Evolutionary conservation across 2,888 invertebrate genomes (phyloP).

Genomic region (Drosophila setosimentum): DNA sequence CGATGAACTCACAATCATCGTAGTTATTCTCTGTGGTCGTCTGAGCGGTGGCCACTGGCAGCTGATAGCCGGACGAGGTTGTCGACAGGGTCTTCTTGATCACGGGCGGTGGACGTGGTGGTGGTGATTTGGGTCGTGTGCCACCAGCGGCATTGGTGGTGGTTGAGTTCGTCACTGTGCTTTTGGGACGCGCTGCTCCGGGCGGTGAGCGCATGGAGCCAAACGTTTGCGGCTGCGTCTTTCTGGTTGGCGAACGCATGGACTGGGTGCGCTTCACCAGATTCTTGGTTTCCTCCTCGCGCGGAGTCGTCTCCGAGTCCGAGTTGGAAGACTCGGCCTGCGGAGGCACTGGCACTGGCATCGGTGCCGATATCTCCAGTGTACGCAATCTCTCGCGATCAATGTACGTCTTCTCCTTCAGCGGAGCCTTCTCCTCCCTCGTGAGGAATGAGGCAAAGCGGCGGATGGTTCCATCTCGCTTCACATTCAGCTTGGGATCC

Average conservation of each 20-base stretch:
- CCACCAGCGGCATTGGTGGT: slow-evolving; percentile 2
- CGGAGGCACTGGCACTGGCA: slow-evolving; percentile 85
- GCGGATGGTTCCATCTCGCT: slow-evolving; percentile 89
- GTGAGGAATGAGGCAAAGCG: slow-evolving; percentile 92
- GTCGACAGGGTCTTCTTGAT: slow-evolving; percentile 85
- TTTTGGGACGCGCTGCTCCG: slow-evolving; percentile 89
- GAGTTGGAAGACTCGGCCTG: slow-evolving; percentile 86
- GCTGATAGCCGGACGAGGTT: slow-evolving; percentile 87
- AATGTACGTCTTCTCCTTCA: slow-evolving; percentile 88
- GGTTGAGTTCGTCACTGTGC: slow-evolving; percentile 86
- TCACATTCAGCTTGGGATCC: slow-evolving; percentile 85
- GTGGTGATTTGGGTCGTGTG: slow-evolving; percentile 90
- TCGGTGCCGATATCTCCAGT: slow-evolving; percentile 93
- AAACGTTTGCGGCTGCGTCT: slow-evolving; percentile 90
- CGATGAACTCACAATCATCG: slow-evolving; percentile 91
- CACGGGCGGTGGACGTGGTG: slow-evolving; percentile 88
- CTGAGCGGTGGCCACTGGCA: slow-evolving; percentile 85
- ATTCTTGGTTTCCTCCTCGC: slow-evolving; percentile 85
- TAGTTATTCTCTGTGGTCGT: slow-evolving; percentile 87
- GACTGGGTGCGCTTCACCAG: slow-evolving; percentile 92
- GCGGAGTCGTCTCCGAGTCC: slow-evolving; percentile 83
- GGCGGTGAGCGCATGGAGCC: slow-evolving; percentile 92
- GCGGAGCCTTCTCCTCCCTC: slow-evolving; percentile 87
- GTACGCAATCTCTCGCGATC: slow-evolving; percentile 91
- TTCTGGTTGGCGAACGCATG: slow-evolving; percentile 88